Evolutionary conservation across 2,888 invertebrate species (phyloP).

Genomic region (Acrobasis consociella): DNA sequence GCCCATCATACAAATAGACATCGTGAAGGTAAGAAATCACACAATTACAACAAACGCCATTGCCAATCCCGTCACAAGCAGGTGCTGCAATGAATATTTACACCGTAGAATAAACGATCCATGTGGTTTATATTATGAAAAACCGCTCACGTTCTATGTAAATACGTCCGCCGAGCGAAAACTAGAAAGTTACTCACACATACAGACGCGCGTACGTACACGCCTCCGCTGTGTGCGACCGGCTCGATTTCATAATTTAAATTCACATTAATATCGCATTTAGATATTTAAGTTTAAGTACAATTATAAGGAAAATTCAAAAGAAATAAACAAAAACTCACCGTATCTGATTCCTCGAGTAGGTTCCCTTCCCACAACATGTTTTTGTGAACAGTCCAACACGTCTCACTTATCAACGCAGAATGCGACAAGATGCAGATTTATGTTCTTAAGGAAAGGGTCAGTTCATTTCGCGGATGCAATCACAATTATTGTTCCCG

Average conservation of each 20-base stretch:
- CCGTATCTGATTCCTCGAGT: constrained; percentile 74
- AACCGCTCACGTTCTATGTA: constrained; percentile 81
- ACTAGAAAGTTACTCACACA: constrained; percentile 79
- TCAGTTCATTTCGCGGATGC: constrained; percentile 57
- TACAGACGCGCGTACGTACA: constrained; percentile 38
- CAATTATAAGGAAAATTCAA: constrained; percentile 30
- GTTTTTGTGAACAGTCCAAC: constrained; percentile 62
- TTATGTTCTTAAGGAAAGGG: constrained; percentile 41
- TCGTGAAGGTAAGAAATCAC: constrained; percentile 52
- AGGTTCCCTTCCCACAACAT: constrained; percentile 78
- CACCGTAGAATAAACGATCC: constrained; percentile 65
- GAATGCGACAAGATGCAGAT: constrained; percentile 29
- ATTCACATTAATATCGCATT: constrained; percentile 49
- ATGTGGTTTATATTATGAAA: constrained; percentile 79
- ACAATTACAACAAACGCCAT: constrained; percentile 44
- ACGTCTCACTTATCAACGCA: constrained; percentile 54
- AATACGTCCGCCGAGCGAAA: constrained; percentile 77
- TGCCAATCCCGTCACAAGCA: constrained; percentile 60
- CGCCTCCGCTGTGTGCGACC: constrained; percentile 44
- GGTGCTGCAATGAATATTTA: constrained; percentile 71
- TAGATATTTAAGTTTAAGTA: constrained; percentile 31
- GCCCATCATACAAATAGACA: constrained; percentile 28
- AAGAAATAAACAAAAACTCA: constrained; percentile 51
- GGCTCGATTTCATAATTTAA: constrained; percentile 69
- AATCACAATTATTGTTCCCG: constrained; percentile 61